phyloP scores from a whole-genome alignment of 2,888 invertebrate species.

The Trachelus troglodyta region DNA sequence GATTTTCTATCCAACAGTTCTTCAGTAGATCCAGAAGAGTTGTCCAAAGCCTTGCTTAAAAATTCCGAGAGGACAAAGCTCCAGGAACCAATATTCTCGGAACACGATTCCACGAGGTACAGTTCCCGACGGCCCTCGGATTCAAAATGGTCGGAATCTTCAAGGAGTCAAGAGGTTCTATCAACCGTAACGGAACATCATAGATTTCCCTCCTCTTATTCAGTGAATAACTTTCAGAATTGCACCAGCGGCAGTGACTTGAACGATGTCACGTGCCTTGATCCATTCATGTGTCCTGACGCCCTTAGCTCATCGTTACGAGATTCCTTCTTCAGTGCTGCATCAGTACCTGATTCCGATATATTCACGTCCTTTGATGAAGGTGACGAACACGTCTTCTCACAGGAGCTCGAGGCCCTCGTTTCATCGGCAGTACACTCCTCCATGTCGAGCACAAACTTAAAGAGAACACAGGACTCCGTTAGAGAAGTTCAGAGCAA shows the following conservation, averaged over 20 bases:
- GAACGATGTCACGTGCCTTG: constrained; percentile 55
- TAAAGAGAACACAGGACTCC: constrained; percentile 25
- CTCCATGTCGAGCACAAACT: constrained; percentile 54
- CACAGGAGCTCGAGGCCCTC: constrained; percentile 20
- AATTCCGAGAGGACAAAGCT: constrained; percentile 37
- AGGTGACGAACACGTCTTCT: constrained; percentile 37
- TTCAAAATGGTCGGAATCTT: constrained; percentile 61
- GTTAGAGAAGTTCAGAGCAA: constrained; percentile 45
- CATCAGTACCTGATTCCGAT: constrained; percentile 57
- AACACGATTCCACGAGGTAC: constrained; percentile 53
- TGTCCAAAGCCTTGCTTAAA: constrained; percentile 42
- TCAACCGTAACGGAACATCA: constrained; percentile 45
- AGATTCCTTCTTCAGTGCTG: constrained; percentile 57
- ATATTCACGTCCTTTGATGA: constrained; percentile 59
- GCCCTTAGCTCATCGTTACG: constrained; percentile 55
- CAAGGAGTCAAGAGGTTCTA: constrained; percentile 58
- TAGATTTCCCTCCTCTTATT: constrained; percentile 56
- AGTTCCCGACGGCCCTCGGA: constrained; percentile 59
- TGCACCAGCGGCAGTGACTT: constrained; percentile 56
- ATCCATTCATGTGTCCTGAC: constrained; percentile 59
- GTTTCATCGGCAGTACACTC: constrained; percentile 27
- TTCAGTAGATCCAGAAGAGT: constrained; percentile 36
- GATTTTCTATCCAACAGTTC: neutral
- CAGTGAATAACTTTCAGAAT: constrained; percentile 58
- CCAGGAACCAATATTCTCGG: constrained; percentile 51